Percentiles rank a stretch among this genome's conserved stretches.
These are phyloP conservation scores for Hylomyscus alleni DNA, from an alignment of 2,797 vertebrate species.

Conservation along the genomic window DNA sequence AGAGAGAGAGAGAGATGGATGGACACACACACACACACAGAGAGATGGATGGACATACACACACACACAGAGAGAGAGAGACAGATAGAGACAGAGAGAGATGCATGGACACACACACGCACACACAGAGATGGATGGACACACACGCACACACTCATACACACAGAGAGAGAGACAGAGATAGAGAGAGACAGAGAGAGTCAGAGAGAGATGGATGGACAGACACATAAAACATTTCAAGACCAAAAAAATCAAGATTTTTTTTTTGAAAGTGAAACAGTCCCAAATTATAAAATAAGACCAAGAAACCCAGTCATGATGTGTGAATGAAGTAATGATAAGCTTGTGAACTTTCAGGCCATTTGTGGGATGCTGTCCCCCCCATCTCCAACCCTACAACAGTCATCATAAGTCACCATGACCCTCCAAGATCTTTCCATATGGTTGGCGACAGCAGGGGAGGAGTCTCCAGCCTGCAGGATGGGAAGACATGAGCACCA, in stretches of 20 bases:
- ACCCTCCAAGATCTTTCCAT: background rate
- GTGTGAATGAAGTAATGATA: background rate
- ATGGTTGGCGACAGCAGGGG: background rate
- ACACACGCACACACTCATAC: too few relatives aligned
- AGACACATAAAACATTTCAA: background rate
- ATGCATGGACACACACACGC: accelerated
- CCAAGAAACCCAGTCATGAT: background rate
- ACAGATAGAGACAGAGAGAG: background rate
- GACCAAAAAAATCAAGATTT: background rate
- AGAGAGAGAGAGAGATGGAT: accelerated
- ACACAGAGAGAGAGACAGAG: too few relatives aligned
- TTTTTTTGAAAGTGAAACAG: constrained; percentile 21
- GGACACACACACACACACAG: too few relatives aligned
- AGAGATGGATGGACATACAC: background rate
- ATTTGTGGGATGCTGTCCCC: background rate
- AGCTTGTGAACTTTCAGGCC: background rate
- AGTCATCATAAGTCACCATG: background rate
- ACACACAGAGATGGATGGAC: accelerated
- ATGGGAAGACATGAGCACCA: background rate
- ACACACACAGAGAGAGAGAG: background rate
- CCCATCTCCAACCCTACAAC: background rate
- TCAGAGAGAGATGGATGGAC: too few relatives aligned
- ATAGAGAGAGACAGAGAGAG: accelerated
- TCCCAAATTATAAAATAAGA: background rate
- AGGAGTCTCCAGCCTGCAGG: background rate